Evolutionary conservation across 2,113 vertebrate genomes (phyloP), one percentile per base, ranked within the genome.

Genomic region (Lampris incognitus): DNA sequence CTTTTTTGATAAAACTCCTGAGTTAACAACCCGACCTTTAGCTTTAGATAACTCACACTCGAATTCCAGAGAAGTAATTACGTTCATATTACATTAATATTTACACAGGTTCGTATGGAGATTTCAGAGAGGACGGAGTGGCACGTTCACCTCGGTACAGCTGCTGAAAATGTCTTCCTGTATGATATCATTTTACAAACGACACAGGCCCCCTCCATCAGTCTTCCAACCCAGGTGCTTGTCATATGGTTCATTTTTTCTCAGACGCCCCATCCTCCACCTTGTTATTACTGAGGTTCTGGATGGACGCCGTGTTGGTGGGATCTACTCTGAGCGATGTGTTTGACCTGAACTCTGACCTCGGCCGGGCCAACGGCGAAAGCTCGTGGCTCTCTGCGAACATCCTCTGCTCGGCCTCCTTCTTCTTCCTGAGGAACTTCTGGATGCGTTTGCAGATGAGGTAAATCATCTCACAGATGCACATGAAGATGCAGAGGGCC

Each of bases 391-490:
- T 81, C 48, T 85, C 65, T 0, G 37, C 42, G 1, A 71, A 87
- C 48, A 9, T 1, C 51, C 0, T 72, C 44, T 36, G 58, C 0
- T 81, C 46, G 3, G 3, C 3, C 1, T 78, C 6, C 1, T 6
- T 46, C 55, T 58, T 86, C 50, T 2, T 67, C 10, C 0, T 55
- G 0, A 89, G 1, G 1, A 7, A 0, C 89, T 97, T 95, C 0
- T 42, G 64, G 58, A 93, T 87, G 42, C 93, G 86, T 78, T 97
- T 98, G 81, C 77, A 82, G 1, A 98, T 74, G 48, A 99, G 94
- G 90, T 99, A 98, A 74, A 75, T 0, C 8, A 97, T 95, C 89
- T 99, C 97, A 0, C 94, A 1, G 2, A 98, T 65, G 78, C 95
- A 98, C 84, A 99, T 95, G 6, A 96, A n/a, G 40, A 98, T 75